Evolutionary conservation across 1,140 invertebrate genomes (phyloP), one percentile per base, ranked within the genome.

Genomic region (Leptopilina clavipes): DNA sequence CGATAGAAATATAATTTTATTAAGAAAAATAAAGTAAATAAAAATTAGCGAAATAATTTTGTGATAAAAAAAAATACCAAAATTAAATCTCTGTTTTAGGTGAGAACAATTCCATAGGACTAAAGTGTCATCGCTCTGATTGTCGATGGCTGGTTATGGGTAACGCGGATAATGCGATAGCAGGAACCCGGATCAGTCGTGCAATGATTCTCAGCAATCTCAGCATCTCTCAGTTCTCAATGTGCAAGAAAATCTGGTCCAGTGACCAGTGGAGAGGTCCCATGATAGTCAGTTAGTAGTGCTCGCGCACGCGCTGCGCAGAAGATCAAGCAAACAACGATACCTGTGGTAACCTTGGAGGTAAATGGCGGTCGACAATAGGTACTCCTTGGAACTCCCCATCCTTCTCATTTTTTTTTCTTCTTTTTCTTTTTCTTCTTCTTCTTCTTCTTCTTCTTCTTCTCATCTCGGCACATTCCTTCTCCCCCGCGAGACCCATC

Each of bases 301-400:
- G 22, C 25, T 65, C 22, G 59, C 59, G 59, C 59, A 31, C 22
- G 59, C 59, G 59, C 59, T 65, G 59, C 59, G 25, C 59, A 65
- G 25, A 65, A 65, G 22, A 31, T 31, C 59, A 73, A 72, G 37
- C 37, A 73, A 72, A 43, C 43, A 59, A 76, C 54, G 75, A 76
- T 80, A 54, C 76, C 76, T 19, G 72, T 75, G 56, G 76, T 85
- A 85, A 86, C 85, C 85, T 86, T 86, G 84, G 82, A 81, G 81
- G 81, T 81, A 86, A 40, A 85, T 82, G 81, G 83, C 75, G 70
- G 77, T 79, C 82, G 76, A 81, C 84, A 84, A 84, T 84, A 82
- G 59, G 25, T 59, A 12, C 54, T 22, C 17, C 56, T 31, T 31
- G 10, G 56, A 40, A 31, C 22, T 37, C 59, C 59, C 59, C 59